phyloP scores from a whole-genome alignment of 2,888 invertebrate species.

The Thelaira solivaga region DNA sequence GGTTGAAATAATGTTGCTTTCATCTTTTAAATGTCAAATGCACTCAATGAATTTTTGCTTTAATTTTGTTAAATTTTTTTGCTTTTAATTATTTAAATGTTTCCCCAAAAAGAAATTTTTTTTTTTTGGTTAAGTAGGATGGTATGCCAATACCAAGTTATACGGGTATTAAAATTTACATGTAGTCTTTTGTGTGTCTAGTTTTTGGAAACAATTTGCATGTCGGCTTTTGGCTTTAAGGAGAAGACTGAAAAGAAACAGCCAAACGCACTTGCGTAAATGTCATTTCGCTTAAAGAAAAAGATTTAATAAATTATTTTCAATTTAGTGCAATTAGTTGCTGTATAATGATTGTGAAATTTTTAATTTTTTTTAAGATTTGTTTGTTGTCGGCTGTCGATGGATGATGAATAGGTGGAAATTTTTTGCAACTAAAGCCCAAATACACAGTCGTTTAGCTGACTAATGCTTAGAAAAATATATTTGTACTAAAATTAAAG shows the following conservation, averaged over 20 bases:
- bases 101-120: neutral
- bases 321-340: conserved; percentile 25
- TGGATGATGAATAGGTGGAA: too few relatives aligned
- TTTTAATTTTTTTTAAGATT: neutral
- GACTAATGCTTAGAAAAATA: too few relatives aligned
- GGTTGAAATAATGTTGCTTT: conserved; percentile 54
- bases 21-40: conserved; percentile 58
- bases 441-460: too few relatives aligned
- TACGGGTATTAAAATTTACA: neutral
- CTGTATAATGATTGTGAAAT: conserved; percentile 29
- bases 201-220: conserved; percentile 21
- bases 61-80: conserved; percentile 24
- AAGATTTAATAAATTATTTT: neutral
- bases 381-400: too few relatives aligned
- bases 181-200: too few relatives aligned
- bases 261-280: conserved; percentile 60
- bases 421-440: too few relatives aligned
- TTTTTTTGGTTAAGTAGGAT: conserved; percentile 10
- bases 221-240: neutral
- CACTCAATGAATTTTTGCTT: conserved; percentile 29
- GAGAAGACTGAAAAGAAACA: too few relatives aligned
- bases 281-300: conserved; percentile 27
- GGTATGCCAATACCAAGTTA: neutral
- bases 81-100: conserved; percentile 19
- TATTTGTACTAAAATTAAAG: too few relatives aligned